Base-by-base conservation (phyloP, 2,888 invertebrate species). In the Ctena decussata region DNA sequence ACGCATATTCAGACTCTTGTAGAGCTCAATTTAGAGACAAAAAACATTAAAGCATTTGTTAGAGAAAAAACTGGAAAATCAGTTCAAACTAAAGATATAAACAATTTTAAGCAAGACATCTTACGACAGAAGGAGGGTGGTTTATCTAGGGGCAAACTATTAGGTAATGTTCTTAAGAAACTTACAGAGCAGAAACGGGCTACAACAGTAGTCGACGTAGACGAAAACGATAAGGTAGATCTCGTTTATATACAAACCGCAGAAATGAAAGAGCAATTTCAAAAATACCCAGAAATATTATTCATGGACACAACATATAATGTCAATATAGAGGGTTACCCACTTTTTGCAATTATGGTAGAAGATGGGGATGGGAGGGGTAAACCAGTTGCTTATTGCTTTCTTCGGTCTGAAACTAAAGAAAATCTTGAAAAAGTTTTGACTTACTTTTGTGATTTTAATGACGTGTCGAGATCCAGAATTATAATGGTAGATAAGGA, bases 401-500 rank as follows among this genome's bases (percentile, higher is more conserved):
- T 44, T 46, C 3, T 44, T 1, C 24, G 72, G 44, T 72, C 72
- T 27, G 72, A 72, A 21, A 72, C 72, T 2, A 72, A 72, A 30
- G 72, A 72, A 11, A 72, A 72, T 24, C 30, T 72, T 15, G 72
- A 72, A 41, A 72, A 72, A 24, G 46, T 30, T 12, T 30, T 72
- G 44, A 27, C 39, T 5, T 72, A 72, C 30, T n/a, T n/a, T n/a
- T n/a, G n/a, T n/a, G 27, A 41, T 30, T 46, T 44, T 18, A 72
- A 72, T 30, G 72, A 72, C 30, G 21, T 21, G 5, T 44, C 72
- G 2, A 11, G 30, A 12, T 41, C 46, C 8, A 39, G n/a, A 72
- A 72, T 72, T 41, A 24, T 72, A 15, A 72, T 72, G 72, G 72
- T 72, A 8, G 72, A 72, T 30, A 72, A 72, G 24, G 46, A 72